Evolutionary conservation across 2,113 vertebrate genomes (phyloP).

Genomic region (Lepidothrix coronata): DNA sequence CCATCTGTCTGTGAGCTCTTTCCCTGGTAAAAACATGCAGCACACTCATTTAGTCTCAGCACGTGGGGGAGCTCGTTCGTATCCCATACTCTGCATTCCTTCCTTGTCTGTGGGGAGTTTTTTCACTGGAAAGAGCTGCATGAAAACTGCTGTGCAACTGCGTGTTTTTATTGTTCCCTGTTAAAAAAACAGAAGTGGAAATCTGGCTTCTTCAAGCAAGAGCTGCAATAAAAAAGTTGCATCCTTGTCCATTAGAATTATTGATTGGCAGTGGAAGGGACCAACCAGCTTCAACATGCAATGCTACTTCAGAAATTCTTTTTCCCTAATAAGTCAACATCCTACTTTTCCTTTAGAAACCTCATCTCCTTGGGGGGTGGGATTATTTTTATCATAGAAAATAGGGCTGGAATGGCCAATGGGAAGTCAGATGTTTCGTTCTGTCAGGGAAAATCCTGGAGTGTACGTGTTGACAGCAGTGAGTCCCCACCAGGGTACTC

Average conservation of each 20-base stretch:
- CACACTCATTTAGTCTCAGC: rapidly evolving
- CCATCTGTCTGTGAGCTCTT: rapidly evolving
- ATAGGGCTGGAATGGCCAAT: background rate
- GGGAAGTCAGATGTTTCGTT: background rate
- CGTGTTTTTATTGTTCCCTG: background rate
- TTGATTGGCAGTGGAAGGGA: background rate
- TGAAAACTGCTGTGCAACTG: background rate
- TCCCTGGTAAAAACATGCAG: rapidly evolving
- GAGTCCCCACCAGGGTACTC: background rate
- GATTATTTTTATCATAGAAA: background rate
- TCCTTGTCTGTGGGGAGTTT: background rate
- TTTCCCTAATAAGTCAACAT: background rate
- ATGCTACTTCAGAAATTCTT: background rate
- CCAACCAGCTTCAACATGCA: background rate
- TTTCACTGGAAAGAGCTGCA: background rate
- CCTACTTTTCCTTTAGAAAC: background rate
- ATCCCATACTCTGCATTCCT: background rate
- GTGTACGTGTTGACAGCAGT: background rate
- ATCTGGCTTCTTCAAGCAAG: background rate
- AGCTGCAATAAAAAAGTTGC: background rate
- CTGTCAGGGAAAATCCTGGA: background rate
- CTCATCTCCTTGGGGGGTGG: background rate
- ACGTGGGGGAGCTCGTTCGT: conserved; percentile 40
- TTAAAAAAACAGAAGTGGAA: background rate
- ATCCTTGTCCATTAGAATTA: background rate